A percentile compares a stretch with the other conserved stretches of the same genome.
phyloP scores from a whole-genome alignment of 2,113 vertebrate species.

The Sinocyclocheilus maitianheensis region DNA sequence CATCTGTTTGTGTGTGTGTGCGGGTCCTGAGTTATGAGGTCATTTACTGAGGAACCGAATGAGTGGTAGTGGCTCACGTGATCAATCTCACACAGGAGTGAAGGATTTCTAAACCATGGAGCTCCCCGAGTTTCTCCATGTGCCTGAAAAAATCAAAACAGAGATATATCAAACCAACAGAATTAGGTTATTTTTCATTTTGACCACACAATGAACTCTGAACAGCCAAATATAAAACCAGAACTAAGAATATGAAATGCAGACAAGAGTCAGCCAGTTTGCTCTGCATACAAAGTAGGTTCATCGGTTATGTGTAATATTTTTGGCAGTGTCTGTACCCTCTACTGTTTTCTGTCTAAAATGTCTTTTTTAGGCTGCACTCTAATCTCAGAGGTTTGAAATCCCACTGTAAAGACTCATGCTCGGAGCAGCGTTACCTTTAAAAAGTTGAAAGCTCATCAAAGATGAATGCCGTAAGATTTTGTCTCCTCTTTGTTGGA shows the following conservation, averaged over 20 bases:
- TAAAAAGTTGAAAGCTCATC: conserved; percentile 27
- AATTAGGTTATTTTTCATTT: neutral
- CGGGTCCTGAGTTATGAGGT: conserved; percentile 34
- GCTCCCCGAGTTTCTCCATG: conserved; percentile 75
- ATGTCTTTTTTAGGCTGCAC: neutral
- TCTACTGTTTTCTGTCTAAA: conserved; percentile 27
- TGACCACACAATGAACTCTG: neutral
- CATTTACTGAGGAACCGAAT: neutral
- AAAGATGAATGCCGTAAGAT: conserved; percentile 9
- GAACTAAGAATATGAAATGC: neutral
- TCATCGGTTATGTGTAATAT: neutral
- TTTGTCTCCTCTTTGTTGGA: neutral
- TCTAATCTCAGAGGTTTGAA: conserved; percentile 7
- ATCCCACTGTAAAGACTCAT: conserved; percentile 7
- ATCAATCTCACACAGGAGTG: conserved; percentile 78
- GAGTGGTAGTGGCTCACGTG: conserved; percentile 49
- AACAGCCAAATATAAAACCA: conserved; percentile 4
- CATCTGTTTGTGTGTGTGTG: neutral
- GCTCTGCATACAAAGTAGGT: conserved; percentile 2
- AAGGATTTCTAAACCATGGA: conserved; percentile 88
- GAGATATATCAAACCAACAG: conserved; percentile 41
- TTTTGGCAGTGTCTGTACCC: neutral
- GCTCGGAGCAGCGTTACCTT: too few species aligned
- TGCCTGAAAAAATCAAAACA: conserved; percentile 76
- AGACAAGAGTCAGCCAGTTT: neutral